These are phyloP conservation scores for Atopsyche davidsoni DNA, from an alignment of 1,140 invertebrate genomes.

Conservation along the genomic window DNA sequence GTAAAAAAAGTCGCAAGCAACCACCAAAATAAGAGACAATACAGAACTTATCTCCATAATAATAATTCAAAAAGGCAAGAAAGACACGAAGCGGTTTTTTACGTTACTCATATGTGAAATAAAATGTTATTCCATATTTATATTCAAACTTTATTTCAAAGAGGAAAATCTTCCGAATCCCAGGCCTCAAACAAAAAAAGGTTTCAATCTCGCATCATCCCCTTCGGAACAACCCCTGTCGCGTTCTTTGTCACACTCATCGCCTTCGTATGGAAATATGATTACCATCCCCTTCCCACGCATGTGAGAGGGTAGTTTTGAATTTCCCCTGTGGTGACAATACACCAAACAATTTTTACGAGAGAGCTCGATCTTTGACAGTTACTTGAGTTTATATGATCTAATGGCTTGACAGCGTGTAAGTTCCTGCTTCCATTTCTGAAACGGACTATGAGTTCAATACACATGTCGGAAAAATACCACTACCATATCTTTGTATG, in stretches of 20 bases:
- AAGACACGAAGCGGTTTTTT: no score
- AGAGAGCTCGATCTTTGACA: constrained; percentile 4
- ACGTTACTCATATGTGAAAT: no score
- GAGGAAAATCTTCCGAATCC: neutral
- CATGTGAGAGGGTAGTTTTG: constrained; percentile 14
- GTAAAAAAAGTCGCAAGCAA: no score
- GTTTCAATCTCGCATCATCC: no score
- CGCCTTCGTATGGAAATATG: constrained; percentile 15
- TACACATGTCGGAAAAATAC: no score
- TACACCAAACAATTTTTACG: neutral
- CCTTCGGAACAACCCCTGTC: neutral
- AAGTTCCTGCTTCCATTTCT: neutral
- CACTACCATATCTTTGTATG: no score
- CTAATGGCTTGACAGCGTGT: constrained; percentile 4
- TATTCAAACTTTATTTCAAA: no score
- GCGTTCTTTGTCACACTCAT: neutral
- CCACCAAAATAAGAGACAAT: no score
- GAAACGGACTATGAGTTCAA: no score
- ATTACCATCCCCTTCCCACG: constrained; percentile 5
- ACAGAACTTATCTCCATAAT: no score
- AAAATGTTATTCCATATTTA: no score
- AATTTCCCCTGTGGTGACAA: constrained; percentile 12
- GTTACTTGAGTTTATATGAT: constrained; percentile 3
- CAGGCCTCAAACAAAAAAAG: constrained; percentile 8
- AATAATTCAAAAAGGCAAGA: no score